Evolutionary conservation across 92 coral and sea anemone species (phyloP).

Genomic region (Siderastrea radians): DNA sequence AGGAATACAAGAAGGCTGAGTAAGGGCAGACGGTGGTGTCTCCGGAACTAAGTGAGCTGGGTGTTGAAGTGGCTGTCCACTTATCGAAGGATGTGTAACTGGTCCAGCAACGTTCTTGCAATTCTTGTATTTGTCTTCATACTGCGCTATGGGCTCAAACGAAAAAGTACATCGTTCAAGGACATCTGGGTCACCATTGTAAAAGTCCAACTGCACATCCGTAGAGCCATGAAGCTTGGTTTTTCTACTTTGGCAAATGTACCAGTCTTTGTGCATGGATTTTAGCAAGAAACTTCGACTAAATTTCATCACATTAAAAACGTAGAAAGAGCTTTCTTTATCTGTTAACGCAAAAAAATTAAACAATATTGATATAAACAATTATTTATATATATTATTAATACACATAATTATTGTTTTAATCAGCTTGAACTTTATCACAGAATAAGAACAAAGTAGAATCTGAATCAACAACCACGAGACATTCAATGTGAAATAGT

Average conservation of each 20-base stretch:
- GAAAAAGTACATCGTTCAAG: constrained; percentile 60
- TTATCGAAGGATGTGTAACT: neutral
- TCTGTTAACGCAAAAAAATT: constrained; percentile 4
- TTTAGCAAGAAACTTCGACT: neutral
- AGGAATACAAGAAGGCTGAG: constrained; percentile 12
- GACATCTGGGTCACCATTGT: constrained; percentile 32
- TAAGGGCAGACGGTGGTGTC: neutral
- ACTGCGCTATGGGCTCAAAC: constrained; percentile 34
- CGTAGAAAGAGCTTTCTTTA: constrained; percentile 30
- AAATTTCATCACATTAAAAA: constrained; percentile 8
- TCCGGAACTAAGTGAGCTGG: constrained; percentile 16
- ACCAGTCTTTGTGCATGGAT: too few relatives aligned
- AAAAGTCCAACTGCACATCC: constrained; percentile 46
- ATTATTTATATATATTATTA: too few relatives aligned
- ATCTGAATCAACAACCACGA: too few relatives aligned
- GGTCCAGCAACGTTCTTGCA: constrained; percentile 46
- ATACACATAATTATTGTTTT: too few relatives aligned
- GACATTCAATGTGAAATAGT: too few relatives aligned
- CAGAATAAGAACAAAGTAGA: too few relatives aligned
- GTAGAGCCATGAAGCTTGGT: too few relatives aligned
- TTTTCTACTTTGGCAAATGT: neutral
- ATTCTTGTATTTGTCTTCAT: constrained; percentile 2
- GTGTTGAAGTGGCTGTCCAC: constrained; percentile 18
- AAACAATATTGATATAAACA: neutral
- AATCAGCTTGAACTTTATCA: too few relatives aligned